phyloP scores from a whole-genome alignment of 2,113 vertebrate species.

The Urocitellus parryii region DNA sequence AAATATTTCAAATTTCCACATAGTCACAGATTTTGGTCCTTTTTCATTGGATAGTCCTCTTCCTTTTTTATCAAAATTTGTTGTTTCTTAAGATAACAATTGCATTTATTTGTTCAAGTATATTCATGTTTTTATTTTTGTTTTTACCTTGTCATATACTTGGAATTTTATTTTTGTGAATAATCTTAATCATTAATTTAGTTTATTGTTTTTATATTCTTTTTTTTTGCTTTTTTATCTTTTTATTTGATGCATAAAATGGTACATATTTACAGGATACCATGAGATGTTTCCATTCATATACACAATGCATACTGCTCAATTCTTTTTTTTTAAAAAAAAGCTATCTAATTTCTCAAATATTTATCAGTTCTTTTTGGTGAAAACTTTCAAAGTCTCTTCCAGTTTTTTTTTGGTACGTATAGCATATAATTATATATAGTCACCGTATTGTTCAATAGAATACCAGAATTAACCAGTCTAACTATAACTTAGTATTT shows the following conservation, averaged over 20 bases:
- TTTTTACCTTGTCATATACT: background rate
- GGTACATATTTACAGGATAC: background rate
- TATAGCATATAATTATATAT: background rate
- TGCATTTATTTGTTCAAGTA: background rate
- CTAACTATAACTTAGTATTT: background rate
- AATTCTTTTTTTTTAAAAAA: background rate
- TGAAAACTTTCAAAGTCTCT: background rate
- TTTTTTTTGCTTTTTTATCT: background rate
- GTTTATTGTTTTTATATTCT: background rate
- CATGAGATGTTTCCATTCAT: background rate
- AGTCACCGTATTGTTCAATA: background rate
- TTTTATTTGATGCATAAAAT: background rate
- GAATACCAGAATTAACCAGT: background rate
- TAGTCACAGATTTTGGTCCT: background rate
- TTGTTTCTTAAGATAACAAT: background rate
- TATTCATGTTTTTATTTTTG: background rate
- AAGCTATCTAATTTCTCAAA: background rate
- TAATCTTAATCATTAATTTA: background rate
- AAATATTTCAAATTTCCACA: too few species aligned
- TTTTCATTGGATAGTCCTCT: background rate
- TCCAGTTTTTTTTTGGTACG: background rate
- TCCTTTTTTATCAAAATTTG: background rate
- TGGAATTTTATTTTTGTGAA: background rate
- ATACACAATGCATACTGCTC: background rate
- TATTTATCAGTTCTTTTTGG: background rate